These are phyloP conservation scores for Metaphire vulgaris DNA, from an alignment of 1,140 invertebrate species.

Conservation along the genomic window DNA sequence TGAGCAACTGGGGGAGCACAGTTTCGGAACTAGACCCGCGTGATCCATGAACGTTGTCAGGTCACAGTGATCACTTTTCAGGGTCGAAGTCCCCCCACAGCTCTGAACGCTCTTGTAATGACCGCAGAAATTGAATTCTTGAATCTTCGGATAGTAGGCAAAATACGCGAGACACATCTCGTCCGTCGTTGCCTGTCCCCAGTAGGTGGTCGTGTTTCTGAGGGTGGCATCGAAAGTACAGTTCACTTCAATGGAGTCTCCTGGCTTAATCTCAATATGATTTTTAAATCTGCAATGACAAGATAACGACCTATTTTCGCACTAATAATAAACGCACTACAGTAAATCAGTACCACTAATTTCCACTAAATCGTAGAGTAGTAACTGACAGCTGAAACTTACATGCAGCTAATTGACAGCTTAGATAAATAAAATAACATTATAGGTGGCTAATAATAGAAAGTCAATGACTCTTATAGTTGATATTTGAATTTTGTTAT, in stretches of 20 bases:
- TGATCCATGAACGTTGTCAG: too few relatives aligned
- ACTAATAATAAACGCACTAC: too few relatives aligned
- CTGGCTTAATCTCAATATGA: conserved; percentile 32
- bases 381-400: too few relatives aligned
- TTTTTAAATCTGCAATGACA: conserved; percentile 31
- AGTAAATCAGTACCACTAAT: background rate
- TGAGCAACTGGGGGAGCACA: too few relatives aligned
- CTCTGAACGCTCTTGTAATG: background rate
- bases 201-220: conserved; percentile 25
- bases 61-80: too few relatives aligned
- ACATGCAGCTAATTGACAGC: too few relatives aligned
- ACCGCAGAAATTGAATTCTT: background rate
- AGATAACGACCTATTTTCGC: background rate
- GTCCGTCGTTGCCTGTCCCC: conserved; percentile 35
- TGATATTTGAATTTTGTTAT: too few relatives aligned
- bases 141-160: conserved; percentile 29
- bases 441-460: too few relatives aligned
- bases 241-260: conserved; percentile 34
- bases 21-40: too few relatives aligned
- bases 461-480: too few relatives aligned
- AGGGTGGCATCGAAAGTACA: conserved; percentile 31
- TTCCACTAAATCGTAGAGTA: background rate
- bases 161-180: conserved; percentile 39
- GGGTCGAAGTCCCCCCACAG: too few relatives aligned
- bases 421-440: too few relatives aligned